Base-by-base conservation (phyloP, 2,113 vertebrate genomes). In the Rattus norvegicus region DNA sequence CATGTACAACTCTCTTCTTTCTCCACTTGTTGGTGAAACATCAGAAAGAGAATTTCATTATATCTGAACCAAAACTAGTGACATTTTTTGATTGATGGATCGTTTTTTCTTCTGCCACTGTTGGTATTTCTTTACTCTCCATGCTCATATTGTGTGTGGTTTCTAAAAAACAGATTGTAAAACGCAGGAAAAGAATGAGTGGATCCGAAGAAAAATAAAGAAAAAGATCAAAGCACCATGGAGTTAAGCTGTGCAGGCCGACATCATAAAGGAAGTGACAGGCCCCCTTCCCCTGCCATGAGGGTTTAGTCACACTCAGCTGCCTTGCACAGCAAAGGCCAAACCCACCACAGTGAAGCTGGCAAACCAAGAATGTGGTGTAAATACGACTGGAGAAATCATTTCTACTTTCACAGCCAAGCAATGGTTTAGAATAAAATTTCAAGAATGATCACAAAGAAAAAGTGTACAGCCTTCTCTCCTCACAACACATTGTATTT, bases 401-500 rank as follows among this genome's bases (percentile, higher is more conserved):
- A 89, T 93, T 92, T 96, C 61, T 91, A 59, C 76, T 97, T 92
- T 94, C 90, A 87, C 28, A 47, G 61, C 70, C 49, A 56, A 92
- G 95, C 80, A 52, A 28, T 95, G 88, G 90, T 96, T 96, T 93
- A 95, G 65, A 84, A 88, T 90, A 91, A n/a, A 54, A 91, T 86
- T 91, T 77, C 81, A 92, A 97, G 52, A 90, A 86, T 63, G 65
- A 28, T 75, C 75, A 63, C 94, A 91, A 94, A 95, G 88, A 70
- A 90, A 43, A 77, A 88, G 70, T 5, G 30, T 61, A 88, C 90
- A 81, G n/a, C 80, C 16, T 90, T 83, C 49, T 94, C 39, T 77
- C 54, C 47, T 56, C 93, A 93, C n/a, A 93, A 28, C 65, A 80
- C 86, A 84, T 63, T 87, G 63, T 52, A 47, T 90, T 81, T 93